A percentile compares a stretch with the other conserved stretches of the same genome.
phyloP scores from a whole-genome alignment of 2,113 vertebrate genomes.

The Lepus europaeus region DNA sequence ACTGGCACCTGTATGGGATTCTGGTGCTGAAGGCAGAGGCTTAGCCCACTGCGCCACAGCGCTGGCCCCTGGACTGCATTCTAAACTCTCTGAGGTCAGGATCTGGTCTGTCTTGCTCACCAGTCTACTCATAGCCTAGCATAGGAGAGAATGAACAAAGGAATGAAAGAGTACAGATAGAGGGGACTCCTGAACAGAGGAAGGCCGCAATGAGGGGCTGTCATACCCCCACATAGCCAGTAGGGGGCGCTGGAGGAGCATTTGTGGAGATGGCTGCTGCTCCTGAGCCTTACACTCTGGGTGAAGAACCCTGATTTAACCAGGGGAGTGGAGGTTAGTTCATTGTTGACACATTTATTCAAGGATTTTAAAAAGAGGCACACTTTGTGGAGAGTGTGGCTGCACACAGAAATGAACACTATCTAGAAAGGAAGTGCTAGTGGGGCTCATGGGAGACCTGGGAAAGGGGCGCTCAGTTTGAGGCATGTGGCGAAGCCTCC shows the following conservation, averaged over 20 bases:
- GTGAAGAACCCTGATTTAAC: background rate
- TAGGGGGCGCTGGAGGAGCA: conserved; percentile 61
- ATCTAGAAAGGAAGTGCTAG: background rate
- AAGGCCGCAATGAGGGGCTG: background rate
- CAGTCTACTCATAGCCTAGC: background rate
- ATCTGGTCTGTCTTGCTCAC: background rate
- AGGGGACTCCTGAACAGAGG: background rate
- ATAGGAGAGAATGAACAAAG: background rate
- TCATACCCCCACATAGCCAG: background rate
- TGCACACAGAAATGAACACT: background rate
- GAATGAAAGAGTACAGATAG: background rate
- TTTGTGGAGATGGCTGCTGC: background rate
- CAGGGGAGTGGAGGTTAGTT: background rate
- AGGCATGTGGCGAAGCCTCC: background rate
- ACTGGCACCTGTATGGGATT: too few relatives aligned
- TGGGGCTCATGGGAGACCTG: background rate
- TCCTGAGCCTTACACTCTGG: background rate
- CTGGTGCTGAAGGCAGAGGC: too few relatives aligned
- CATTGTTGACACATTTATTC: conserved; percentile 5
- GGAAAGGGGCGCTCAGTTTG: background rate
- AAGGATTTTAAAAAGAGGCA: conserved; percentile 34
- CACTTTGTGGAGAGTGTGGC: background rate
- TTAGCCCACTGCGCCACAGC: too few relatives aligned
- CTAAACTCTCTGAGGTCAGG: background rate
- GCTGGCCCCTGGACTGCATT: background rate